Evolutionary conservation across 2,888 invertebrate genomes (phyloP).

Genomic region (Sphinx pinastri): DNA sequence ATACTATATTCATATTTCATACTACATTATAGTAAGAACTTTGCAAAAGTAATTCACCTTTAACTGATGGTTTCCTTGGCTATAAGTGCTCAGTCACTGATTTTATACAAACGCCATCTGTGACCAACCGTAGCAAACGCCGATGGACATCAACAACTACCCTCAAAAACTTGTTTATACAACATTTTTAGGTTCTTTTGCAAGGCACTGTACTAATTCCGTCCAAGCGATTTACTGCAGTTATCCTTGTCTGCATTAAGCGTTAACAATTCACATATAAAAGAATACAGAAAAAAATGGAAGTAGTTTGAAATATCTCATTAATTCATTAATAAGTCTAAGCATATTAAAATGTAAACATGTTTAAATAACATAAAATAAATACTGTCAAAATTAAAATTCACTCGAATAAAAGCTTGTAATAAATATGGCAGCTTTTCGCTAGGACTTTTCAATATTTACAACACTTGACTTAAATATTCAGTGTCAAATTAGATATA

Average conservation of each 20-base stretch:
- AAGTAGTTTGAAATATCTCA: neutral
- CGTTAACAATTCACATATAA: neutral
- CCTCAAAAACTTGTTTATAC: neutral
- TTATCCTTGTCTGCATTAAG: neutral
- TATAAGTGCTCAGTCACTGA: neutral
- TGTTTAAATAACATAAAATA: neutral
- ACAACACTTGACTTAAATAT: neutral
- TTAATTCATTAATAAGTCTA: neutral
- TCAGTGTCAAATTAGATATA: neutral
- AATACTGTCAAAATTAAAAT: constrained; percentile 1
- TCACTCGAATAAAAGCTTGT: neutral
- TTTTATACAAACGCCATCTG: neutral
- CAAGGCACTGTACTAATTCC: constrained; percentile 28
- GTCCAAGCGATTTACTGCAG: constrained; percentile 24
- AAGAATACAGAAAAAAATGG: constrained; percentile 10
- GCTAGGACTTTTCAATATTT: neutral
- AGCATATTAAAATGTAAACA: neutral
- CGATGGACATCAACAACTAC: neutral
- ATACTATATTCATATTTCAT: constrained; percentile 5
- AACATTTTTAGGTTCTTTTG: constrained; percentile 13
- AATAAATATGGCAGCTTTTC: constrained; percentile 4
- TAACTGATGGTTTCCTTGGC: neutral
- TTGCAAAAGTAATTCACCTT: constrained; percentile 17
- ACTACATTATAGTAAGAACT: constrained; percentile 14
- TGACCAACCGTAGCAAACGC: too few relatives aligned